Base-by-base conservation (phyloP, 2,797 vertebrate genomes). In the Takifugu rubripes region DNA sequence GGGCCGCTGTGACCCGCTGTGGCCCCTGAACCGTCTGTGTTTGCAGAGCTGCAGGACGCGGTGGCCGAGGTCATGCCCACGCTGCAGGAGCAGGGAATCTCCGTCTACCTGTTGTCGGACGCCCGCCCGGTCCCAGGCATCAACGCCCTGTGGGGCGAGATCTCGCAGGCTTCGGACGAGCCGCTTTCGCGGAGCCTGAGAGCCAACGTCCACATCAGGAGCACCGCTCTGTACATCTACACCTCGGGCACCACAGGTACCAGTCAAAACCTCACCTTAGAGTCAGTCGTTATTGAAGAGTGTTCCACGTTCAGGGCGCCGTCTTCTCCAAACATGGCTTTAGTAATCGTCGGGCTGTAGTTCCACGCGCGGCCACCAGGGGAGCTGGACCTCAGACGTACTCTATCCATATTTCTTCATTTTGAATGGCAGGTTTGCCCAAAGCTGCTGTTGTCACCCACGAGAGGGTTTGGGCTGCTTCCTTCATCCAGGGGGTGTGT, bases 201-300 rank as follows among this genome's bases (percentile, higher is more conserved):
- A 61, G 92, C 92, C 52, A 89, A 92, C 56, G 46, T 93, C 54
- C 85, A 72, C 24, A 74, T 84, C 68, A 75, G 66, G 64, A 93
- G 82, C 56, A 91, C 92, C 0, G 94, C 94, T 5, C 56, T 95
- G 53, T 97, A 95, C 63, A 96, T 98, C 81, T 97, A 95, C 84
- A 98, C 96, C 5, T 97, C 95, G 8, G 96, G 96, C 68, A 98
- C 95, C 52, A 96, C 95, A 91, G 95, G 95, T 96, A 52, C 10
- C 21, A 21, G 21, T 12, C 6, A 7, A 29, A 4, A 4, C 27
- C 7, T 29, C 27, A 7, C 27, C 7, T 4, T 27, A 29, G 27
- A 29, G 14, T 4, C 36, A 40, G 11, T 12, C 36, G 10, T 40
- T 14, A 40, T 40, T 40, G 36, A 21, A 21, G 21, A 21, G 21